A percentile compares a stretch with the other conserved stretches of the same genome.
These are phyloP conservation scores for Heliopora coerulea DNA, from an alignment of 92 coral and sea anemone genomes.

Conservation along the genomic window DNA sequence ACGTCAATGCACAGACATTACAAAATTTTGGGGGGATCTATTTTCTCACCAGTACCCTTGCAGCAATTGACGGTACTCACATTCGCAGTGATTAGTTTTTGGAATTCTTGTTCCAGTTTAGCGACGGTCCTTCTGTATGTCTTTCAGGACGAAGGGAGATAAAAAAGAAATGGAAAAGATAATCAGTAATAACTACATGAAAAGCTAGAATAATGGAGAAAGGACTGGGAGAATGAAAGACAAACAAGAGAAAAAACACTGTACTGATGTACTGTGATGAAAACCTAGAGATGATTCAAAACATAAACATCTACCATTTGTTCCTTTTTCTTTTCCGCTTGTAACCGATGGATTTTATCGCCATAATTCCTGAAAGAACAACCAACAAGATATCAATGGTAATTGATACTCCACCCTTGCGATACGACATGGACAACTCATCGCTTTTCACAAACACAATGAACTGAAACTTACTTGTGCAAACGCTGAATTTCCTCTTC, in stretches of 20 bases:
- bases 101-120: conserved; percentile 77
- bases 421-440: no score
- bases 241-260: no score
- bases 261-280: no score
- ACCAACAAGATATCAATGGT: not conserved
- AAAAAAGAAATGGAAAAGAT: not conserved
- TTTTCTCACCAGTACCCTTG: no score
- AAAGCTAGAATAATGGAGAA: no score
- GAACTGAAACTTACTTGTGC: conserved; percentile 55
- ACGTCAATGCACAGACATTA: not conserved
- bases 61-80: not conserved
- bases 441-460: not conserved
- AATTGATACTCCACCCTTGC: no score
- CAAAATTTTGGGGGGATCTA: not conserved
- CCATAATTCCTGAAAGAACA: conserved; percentile 25
- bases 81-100: conserved; percentile 24
- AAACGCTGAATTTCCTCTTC: conserved; percentile 78
- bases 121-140: conserved; percentile 80
- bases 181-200: no score
- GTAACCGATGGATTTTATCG: conserved; percentile 10
- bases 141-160: conserved; percentile 45
- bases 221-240: no score
- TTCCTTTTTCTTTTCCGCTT: conserved; percentile 32
- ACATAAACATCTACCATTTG: conserved; percentile 8
- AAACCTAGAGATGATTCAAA: no score